Base-by-base conservation (phyloP, 1,140 invertebrate genomes). In the Pseudomyrmex sp. region DNA sequence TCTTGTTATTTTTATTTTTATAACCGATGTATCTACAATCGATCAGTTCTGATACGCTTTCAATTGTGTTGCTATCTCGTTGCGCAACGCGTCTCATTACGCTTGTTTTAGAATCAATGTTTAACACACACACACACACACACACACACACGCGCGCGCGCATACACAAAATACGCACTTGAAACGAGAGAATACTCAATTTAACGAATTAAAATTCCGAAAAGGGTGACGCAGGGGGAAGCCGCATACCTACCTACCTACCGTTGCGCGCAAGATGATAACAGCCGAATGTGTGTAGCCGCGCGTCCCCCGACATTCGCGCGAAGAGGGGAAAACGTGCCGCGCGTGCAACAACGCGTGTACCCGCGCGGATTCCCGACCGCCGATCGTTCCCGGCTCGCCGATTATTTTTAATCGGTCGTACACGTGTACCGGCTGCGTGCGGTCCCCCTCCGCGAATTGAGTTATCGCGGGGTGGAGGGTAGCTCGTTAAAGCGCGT, bases 341-440 rank as follows among this genome's bases (percentile, higher is more conserved):
- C n/a, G 50, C 52, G 74, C 61, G 70, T 58, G 68, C 63, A 72
- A 20, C 52, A 69, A 61, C 59, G 76, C 76, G 73, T 52, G 62
- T 56, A 50, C 48, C 20, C 62, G 62, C 52, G 52, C 48, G 48
- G 72, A 73, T 82, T 82, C 68, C 66, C 73, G 82, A 44, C 23
- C 80, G 59, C 23, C 66, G 84, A 88, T 73, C 86, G 86, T 84
- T 74, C 56, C 69, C 62, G 58, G 18, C 35, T 35, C 23, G 59
- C 73, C 83, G 69, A 88, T 88, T 88, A 88, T 88, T 87, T 87
- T 88, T 74, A 87, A 87, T 88, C 86, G 68, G 46, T 7, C 58
- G 58, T 75, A 84, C 86, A 73, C 63, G 66, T 76, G 86, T 83
- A 62, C 79, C 59, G 59, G 10, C n/a, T 20, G n/a, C 58, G n/a